These are phyloP conservation scores for Oncorhynchus tshawytscha DNA, from an alignment of 2,113 vertebrate genomes.

Conservation along the genomic window DNA sequence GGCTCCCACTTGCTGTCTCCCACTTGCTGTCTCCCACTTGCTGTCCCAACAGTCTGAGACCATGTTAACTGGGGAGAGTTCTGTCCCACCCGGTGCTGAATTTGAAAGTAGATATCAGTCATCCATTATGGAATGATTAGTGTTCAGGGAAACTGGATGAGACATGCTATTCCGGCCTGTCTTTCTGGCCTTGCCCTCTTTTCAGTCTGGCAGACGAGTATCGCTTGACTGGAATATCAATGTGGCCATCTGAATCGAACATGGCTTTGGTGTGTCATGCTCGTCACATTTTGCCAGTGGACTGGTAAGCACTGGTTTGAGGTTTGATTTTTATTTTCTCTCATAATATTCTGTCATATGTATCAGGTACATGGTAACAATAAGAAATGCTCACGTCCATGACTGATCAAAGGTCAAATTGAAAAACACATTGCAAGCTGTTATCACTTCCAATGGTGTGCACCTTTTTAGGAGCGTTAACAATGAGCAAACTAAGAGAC, in stretches of 20 bases:
- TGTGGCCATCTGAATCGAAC: neutral
- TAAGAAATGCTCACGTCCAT: too few relatives aligned
- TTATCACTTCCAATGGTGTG: too few relatives aligned
- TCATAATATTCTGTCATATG: neutral
- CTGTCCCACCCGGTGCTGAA: neutral
- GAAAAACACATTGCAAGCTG: too few relatives aligned
- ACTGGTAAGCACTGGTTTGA: neutral
- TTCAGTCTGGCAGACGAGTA: neutral
- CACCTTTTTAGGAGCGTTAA: too few relatives aligned
- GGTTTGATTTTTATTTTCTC: neutral
- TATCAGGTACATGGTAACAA: too few relatives aligned
- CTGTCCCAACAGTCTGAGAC: too few relatives aligned
- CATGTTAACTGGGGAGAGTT: neutral
- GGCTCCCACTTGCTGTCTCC: neutral
- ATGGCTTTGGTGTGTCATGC: neutral
- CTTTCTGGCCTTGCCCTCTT: neutral
- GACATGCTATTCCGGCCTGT: neutral
- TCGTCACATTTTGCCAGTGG: neutral
- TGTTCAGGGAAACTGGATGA: slow-evolving; percentile 5
- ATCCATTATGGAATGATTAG: neutral
- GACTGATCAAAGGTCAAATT: too few relatives aligned
- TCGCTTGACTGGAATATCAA: neutral
- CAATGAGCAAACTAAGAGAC: too few relatives aligned
- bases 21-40: neutral
- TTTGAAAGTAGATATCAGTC: slow-evolving; percentile 7